A percentile compares a stretch with the other conserved stretches of the same genome.
These are phyloP conservation scores for Noctua fimbriata DNA, from an alignment of 2,888 invertebrate genomes.

Conservation along the genomic window DNA sequence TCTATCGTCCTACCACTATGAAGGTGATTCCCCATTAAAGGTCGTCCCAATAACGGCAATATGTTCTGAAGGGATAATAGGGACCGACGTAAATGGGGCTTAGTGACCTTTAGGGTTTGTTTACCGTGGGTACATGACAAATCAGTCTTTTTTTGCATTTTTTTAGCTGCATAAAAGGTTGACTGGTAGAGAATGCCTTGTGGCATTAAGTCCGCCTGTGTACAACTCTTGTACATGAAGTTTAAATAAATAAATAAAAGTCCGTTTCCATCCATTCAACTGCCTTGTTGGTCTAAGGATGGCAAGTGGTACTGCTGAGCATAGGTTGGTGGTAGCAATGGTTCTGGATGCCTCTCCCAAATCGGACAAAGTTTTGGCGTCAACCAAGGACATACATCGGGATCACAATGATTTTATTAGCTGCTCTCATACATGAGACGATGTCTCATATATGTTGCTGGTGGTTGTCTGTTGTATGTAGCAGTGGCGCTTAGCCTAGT, in stretches of 20 bases:
- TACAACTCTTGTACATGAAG: too few relatives aligned
- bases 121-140: constrained; percentile 14
- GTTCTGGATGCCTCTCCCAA: background rate
- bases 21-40: constrained; percentile 83
- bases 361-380: background rate
- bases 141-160: background rate
- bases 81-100: constrained; percentile 83
- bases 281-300: background rate
- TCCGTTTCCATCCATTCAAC: background rate
- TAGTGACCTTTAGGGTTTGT: constrained; percentile 77
- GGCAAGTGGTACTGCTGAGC: background rate
- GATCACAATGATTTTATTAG: background rate
- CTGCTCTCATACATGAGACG: too few relatives aligned
- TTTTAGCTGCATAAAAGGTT: too few relatives aligned
- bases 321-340: background rate
- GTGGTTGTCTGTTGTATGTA: too few relatives aligned
- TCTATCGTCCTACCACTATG: constrained; percentile 71
- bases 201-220: too few relatives aligned
- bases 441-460: too few relatives aligned
- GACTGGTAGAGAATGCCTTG: too few relatives aligned
- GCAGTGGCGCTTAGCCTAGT: too few relatives aligned
- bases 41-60: constrained; percentile 84
- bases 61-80: constrained; percentile 86
- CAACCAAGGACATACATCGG: background rate
- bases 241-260: too few relatives aligned